Conservation (phyloP, 2,113 vertebrate species). For the Tragelaphus buxtoni region DNA sequence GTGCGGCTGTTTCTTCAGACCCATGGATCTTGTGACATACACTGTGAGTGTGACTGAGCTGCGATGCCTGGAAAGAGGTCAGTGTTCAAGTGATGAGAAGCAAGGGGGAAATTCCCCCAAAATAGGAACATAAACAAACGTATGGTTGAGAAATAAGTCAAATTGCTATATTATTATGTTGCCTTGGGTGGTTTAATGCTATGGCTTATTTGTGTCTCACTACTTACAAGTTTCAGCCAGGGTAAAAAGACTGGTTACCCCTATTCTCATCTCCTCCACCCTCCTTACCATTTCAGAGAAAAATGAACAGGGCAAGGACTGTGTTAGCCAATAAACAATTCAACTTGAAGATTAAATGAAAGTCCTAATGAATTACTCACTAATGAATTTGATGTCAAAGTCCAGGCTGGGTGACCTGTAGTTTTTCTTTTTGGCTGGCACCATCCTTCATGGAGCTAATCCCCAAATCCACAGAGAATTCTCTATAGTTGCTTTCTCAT, state of each 20-base stretch:
- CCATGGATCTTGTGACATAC: background rate
- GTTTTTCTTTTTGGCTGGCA: background rate
- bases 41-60: constrained; percentile 35
- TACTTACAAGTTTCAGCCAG: background rate
- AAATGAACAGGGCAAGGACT: background rate
- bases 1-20: background rate
- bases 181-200: background rate
- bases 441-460: background rate
- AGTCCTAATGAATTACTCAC: background rate
- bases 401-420: background rate
- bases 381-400: background rate
- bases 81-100: background rate
- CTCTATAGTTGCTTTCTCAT: background rate
- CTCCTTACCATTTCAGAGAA: background rate
- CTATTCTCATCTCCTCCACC: background rate
- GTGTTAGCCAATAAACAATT: background rate
- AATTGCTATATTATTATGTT: background rate
- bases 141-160: constrained; percentile 9
- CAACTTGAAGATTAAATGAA: background rate
- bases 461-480: background rate
- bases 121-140: constrained; percentile 25
- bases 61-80: constrained; percentile 36
- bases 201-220: background rate
- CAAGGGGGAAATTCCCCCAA: background rate
- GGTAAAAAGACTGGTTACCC: background rate